A percentile compares a stretch with the other conserved stretches of the same genome.
phyloP scores from a whole-genome alignment of 2,888 invertebrate species.

The Amphipyra berbera region DNA sequence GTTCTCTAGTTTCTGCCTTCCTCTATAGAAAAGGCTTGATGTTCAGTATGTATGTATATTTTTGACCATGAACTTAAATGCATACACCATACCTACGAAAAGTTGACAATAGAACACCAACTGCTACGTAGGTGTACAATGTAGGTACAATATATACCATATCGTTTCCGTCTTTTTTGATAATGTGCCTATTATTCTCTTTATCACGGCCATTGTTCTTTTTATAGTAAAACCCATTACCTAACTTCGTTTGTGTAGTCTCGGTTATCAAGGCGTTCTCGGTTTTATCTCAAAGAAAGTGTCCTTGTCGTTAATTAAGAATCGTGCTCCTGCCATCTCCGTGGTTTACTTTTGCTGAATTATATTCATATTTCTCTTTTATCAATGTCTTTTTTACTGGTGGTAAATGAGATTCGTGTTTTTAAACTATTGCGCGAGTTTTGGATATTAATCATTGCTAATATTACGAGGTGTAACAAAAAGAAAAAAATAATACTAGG shows the following conservation, averaged over 20 bases:
- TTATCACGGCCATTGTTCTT: conserved; percentile 51
- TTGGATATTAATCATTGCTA: too few relatives aligned
- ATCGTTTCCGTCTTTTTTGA: conserved; percentile 44
- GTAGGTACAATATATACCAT: conserved; percentile 24
- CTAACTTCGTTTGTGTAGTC: conserved; percentile 35
- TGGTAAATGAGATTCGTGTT: conserved; percentile 22
- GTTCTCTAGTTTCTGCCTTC: too few relatives aligned
- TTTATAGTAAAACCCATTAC: conserved; percentile 33
- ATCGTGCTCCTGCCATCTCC: conserved; percentile 33
- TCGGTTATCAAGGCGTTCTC: conserved; percentile 37
- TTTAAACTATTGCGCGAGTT: neutral
- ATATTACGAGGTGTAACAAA: too few relatives aligned
- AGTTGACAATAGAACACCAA: conserved; percentile 40
- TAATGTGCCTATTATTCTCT: conserved; percentile 39
- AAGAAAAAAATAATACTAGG: too few relatives aligned
- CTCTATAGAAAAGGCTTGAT: too few relatives aligned
- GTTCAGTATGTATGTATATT: neutral
- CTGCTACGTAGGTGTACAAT: conserved; percentile 32
- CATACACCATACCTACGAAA: conserved; percentile 13
- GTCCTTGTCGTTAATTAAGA: conserved; percentile 56
- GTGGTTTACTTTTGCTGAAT: conserved; percentile 44
- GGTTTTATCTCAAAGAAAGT: conserved; percentile 57
- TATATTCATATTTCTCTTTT: conserved; percentile 35
- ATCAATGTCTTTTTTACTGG: conserved; percentile 10
- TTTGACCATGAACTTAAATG: conserved; percentile 40